Evolutionary conservation across 2,797 vertebrate genomes (phyloP).

Genomic region (Pantherophis vulpinus): DNA sequence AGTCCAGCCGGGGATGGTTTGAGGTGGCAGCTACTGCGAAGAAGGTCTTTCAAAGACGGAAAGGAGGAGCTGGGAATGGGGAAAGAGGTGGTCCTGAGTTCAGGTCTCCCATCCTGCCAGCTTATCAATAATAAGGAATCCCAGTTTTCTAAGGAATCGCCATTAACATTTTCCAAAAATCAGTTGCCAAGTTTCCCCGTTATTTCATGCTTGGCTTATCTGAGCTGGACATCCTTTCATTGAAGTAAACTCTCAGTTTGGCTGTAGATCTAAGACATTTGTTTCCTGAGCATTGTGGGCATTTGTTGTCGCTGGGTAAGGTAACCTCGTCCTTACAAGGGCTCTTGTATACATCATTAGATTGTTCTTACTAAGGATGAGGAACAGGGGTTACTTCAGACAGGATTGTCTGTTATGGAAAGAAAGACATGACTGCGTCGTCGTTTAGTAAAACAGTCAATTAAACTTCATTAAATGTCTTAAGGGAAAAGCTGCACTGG

Average conservation of each 20-base stretch:
- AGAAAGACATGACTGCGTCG: neutral
- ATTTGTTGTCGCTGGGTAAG: neutral
- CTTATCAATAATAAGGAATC: neutral
- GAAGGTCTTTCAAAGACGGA: no score
- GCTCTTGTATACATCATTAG: neutral
- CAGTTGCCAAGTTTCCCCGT: neutral
- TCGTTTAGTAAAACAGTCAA: conserved; percentile 18
- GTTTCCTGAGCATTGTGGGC: neutral
- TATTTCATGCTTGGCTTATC: neutral
- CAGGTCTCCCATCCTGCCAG: neutral
- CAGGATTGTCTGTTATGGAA: neutral
- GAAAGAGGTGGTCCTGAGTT: neutral
- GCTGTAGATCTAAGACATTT: neutral
- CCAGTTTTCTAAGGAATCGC: neutral
- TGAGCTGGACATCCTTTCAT: neutral
- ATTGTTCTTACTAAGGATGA: conserved; percentile 23
- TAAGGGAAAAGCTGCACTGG: neutral
- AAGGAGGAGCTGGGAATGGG: neutral
- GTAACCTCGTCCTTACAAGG: neutral
- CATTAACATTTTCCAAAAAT: neutral
- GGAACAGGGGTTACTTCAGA: conserved; percentile 34
- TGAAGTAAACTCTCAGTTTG: neutral
- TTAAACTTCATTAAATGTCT: neutral
- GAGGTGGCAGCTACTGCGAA: neutral
- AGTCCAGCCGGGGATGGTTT: neutral